Percentiles rank a stretch among this genome's conserved stretches.
Evolutionary conservation across 2,113 vertebrate species (phyloP).

Genomic region (Sturnus vulgaris): DNA sequence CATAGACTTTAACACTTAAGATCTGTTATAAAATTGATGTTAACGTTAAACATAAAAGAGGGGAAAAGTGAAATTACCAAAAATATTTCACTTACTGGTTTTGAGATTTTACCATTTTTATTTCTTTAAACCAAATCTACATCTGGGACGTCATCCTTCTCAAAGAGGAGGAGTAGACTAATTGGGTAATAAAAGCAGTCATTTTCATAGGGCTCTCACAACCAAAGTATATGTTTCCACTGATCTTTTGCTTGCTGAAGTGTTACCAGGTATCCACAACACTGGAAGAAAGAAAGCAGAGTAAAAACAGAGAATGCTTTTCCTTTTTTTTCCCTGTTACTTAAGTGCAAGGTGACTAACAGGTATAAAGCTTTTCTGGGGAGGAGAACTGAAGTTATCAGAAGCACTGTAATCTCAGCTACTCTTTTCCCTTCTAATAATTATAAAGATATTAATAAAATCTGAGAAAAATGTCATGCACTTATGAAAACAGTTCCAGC

Average conservation of each 20-base stretch:
- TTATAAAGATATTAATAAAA: slow-evolving; percentile 31
- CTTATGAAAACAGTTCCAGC: not conserved
- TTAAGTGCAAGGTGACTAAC: not conserved
- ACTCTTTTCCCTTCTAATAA: not conserved
- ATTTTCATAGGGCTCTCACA: not conserved
- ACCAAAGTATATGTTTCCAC: not conserved
- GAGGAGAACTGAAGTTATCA: not conserved
- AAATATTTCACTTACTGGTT: not conserved
- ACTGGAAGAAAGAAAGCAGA: not conserved
- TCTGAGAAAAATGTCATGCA: not conserved
- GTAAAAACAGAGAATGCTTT: not conserved
- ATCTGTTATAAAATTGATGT: not conserved
- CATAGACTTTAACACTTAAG: not conserved
- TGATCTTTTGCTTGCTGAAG: not conserved
- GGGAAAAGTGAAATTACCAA: not conserved
- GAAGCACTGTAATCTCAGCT: slow-evolving; percentile 5
- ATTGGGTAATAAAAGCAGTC: not conserved
- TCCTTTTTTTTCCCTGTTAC: not conserved
- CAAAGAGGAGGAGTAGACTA: not conserved
- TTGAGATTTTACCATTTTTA: not conserved
- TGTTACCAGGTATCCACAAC: not conserved
- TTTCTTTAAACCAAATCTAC: not conserved
- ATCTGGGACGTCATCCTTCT: not conserved
- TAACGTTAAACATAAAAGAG: not conserved
- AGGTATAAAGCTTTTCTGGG: not conserved